A percentile compares a stretch with the other conserved stretches of the same genome.
Evolutionary conservation across 1,140 invertebrate species (phyloP).

Genomic region (Phthorimaea operculella): DNA sequence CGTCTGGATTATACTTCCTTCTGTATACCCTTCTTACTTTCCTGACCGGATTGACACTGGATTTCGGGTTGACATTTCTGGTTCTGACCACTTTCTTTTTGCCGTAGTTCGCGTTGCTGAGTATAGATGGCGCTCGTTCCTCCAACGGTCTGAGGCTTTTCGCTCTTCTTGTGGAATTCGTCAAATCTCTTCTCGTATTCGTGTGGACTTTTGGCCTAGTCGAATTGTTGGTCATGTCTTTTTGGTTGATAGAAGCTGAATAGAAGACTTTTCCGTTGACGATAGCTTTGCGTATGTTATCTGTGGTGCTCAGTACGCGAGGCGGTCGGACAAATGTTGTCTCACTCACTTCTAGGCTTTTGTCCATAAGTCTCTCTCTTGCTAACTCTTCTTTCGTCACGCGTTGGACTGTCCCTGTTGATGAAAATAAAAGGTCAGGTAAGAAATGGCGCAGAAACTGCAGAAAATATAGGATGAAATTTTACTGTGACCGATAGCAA

Average conservation of each 20-base stretch:
- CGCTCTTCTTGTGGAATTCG: constrained; percentile 37
- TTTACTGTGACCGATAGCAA: too few species aligned
- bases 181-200: constrained; percentile 33
- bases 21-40: constrained; percentile 51
- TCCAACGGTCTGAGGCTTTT: constrained; percentile 42
- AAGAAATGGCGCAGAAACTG: too few species aligned
- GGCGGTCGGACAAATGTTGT: constrained; percentile 54
- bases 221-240: too few species aligned
- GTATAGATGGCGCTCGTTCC: constrained; percentile 32
- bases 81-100: constrained; percentile 46
- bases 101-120: constrained; percentile 27
- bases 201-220: too few species aligned
- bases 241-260: constrained; percentile 49
- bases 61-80: constrained; percentile 45
- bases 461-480: too few species aligned
- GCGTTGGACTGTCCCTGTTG: constrained; percentile 39
- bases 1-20: constrained; percentile 58
- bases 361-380: constrained; percentile 43
- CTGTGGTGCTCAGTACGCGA: constrained; percentile 49
- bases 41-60: constrained; percentile 42
- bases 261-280: constrained; percentile 61
- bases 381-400: constrained; percentile 57
- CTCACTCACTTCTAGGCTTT: constrained; percentile 57
- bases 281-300: constrained; percentile 52
- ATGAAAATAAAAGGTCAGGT: too few species aligned